Evolutionary conservation across 2,888 invertebrate species (phyloP), one percentile per base, ranked within the genome.

Genomic region (Fragum sueziense): DNA sequence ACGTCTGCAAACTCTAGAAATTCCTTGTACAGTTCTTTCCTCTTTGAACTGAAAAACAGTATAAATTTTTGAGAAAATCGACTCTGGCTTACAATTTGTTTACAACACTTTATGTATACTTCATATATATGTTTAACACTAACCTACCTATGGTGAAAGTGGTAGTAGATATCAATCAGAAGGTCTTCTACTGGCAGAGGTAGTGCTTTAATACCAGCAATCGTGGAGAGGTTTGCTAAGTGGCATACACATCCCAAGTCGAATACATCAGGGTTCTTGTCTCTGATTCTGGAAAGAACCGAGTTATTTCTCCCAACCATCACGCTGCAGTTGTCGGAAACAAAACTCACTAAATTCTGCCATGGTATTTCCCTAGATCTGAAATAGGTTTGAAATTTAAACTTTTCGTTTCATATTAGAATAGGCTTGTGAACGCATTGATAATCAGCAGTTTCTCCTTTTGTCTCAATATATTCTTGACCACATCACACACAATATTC

Each of bases 181-280:
- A 70, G 72, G 4, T 70, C 69, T 67, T 72, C 68, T 29, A 73
- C 62, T 41, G 70, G 37, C 2, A 47, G n/a, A 20, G 76, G n/a
- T 7, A 80, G 37, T 27, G 68, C 61, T 67, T 80, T 80, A 34
- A 80, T 14, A 25, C 61, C 76, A 57, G 57, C 52, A 41, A 54
- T 41, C 9, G 33, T 31, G 25, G 62, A 72, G 3, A 37, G 33
- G 73, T 76, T 80, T 1, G 76, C 51, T 3, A 76, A 17, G 34
- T 80, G 80, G 33, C 77, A 72, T 7, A 74, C 34, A 70, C 78
- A 78, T 4, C 78, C 78, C 17, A 78, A 62, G 52, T 78, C 70
- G 31, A 57, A 72, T 0, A 72, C 62, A 20, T 51, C 59, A 6
- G 73, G 72, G n/a, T 78, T 62, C 11, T 51, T 34, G 31, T 74